Conservation (phyloP, 1,140 invertebrate genomes). For the Zaprionus nigranus region DNA sequence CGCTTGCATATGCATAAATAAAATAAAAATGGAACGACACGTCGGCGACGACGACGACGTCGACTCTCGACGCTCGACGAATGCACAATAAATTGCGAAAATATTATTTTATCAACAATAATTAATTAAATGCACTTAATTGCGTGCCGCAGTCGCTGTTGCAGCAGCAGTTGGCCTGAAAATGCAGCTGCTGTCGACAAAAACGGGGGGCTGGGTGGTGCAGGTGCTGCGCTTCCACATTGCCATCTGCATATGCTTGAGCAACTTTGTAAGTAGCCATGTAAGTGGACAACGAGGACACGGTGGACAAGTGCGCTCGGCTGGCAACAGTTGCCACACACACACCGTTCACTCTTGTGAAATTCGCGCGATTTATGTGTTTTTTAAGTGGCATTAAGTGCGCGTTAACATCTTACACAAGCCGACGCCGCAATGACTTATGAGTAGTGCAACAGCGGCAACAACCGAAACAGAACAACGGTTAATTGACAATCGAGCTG, state of each 20-base stretch:
- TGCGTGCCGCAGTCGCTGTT: constrained; percentile 71
- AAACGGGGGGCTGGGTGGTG: too few relatives aligned
- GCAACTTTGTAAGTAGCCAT: constrained; percentile 76
- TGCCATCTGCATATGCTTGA: constrained; percentile 80
- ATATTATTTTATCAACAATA: constrained; percentile 84
- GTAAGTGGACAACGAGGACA: constrained; percentile 66
- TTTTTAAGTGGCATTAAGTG: constrained; percentile 83
- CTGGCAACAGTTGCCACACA: constrained; percentile 44
- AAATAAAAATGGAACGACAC: constrained; percentile 43
- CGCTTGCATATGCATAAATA: constrained; percentile 78
- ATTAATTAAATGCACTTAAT: constrained; percentile 83
- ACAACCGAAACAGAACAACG: constrained; percentile 49
- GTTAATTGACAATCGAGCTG: constrained; percentile 68
- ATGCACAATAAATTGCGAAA: constrained; percentile 81
- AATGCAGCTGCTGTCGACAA: constrained; percentile 48
- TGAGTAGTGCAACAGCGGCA: constrained; percentile 36
- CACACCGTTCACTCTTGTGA: constrained; percentile 22
- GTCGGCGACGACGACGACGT: not conserved
- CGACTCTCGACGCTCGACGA: constrained; percentile 33
- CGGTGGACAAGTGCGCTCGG: constrained; percentile 5
- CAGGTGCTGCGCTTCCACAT: constrained; percentile 39
- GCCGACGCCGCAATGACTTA: constrained; percentile 72
- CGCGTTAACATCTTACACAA: constrained; percentile 80
- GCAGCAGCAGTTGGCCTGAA: constrained; percentile 37
- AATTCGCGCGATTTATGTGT: constrained; percentile 69